Evolutionary conservation across 2,113 vertebrate genomes (phyloP).

Genomic region (Lota lota): DNA sequence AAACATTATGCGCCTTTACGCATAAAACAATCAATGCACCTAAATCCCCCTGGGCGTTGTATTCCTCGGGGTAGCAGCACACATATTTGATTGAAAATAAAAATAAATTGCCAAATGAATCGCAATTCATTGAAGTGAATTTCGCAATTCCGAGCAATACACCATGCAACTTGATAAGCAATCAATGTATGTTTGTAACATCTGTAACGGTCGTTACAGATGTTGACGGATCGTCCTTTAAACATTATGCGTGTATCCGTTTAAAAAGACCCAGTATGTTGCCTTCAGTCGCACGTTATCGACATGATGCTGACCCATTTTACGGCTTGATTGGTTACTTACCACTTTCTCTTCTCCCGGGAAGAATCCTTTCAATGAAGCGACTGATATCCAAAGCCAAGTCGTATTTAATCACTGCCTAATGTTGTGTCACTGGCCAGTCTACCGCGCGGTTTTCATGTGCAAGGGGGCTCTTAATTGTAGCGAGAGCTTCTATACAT

Average conservation of each 20-base stretch:
- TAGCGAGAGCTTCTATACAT: slow-evolving; percentile 13
- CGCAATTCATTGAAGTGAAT: too few species aligned
- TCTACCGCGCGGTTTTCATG: slow-evolving; percentile 3
- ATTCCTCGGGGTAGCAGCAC: not conserved
- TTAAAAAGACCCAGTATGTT: slow-evolving; percentile 13
- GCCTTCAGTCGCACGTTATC: too few species aligned
- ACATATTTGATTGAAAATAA: not conserved
- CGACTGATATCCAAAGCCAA: slow-evolving; percentile 55
- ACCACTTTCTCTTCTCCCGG: slow-evolving; percentile 41
- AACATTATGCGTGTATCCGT: slow-evolving; percentile 17
- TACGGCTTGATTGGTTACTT: slow-evolving; percentile 34
- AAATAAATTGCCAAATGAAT: too few species aligned
- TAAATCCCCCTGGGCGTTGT: slow-evolving; percentile 52
- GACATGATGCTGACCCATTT: slow-evolving; percentile 18
- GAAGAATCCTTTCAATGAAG: slow-evolving; percentile 38
- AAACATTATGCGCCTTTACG: slow-evolving; percentile 53
- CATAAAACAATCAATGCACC: slow-evolving; percentile 53
- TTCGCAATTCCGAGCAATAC: too few species aligned
- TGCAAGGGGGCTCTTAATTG: not conserved
- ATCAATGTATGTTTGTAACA: too few species aligned
- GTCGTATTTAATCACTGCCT: slow-evolving; percentile 12
- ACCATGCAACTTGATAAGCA: too few species aligned
- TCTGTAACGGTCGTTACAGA: too few species aligned
- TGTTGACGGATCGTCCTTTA: too few species aligned
- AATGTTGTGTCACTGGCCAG: slow-evolving; percentile 4